Evolutionary conservation across 2,888 invertebrate species (phyloP).

Genomic region (Nudaria mundana): DNA sequence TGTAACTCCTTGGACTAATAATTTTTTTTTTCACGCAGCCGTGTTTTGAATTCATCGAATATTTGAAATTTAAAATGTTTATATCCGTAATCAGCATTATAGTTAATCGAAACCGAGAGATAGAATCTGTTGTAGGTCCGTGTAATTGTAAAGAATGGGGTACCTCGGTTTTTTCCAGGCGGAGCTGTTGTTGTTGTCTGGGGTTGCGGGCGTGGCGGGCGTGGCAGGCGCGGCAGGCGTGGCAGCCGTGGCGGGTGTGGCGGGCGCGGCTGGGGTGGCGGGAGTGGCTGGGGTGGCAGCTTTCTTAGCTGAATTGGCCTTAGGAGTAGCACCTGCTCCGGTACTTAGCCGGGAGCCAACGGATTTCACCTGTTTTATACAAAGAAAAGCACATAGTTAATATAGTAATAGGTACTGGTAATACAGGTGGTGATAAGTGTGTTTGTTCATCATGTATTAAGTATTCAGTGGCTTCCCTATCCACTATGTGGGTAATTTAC

Average conservation of each 20-base stretch:
- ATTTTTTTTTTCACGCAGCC: slow-evolving; percentile 11
- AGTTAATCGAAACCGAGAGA: slow-evolving; percentile 15
- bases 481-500: too few species aligned
- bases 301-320: slow-evolving; percentile 10
- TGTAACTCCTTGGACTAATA: slow-evolving; percentile 12
- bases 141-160: slow-evolving; percentile 17
- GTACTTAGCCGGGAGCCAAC: slow-evolving; percentile 76
- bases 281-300: slow-evolving; percentile 69
- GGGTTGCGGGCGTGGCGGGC: slow-evolving; percentile 24
- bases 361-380: slow-evolving; percentile 84
- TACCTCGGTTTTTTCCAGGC: slow-evolving; percentile 76
- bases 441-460: too few species aligned
- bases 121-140: slow-evolving; percentile 9
- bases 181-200: slow-evolving; percentile 64
- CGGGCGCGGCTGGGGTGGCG: slow-evolving; percentile 57
- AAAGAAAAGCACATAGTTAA: neutral
- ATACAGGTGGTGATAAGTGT: too few species aligned
- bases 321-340: slow-evolving; percentile 60
- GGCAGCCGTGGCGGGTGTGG: slow-evolving; percentile 58
- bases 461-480: too few species aligned
- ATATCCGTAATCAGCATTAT: slow-evolving; percentile 9
- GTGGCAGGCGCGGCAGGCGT: slow-evolving; percentile 16
- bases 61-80: neutral
- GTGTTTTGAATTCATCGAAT: slow-evolving; percentile 1
- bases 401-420: too few species aligned